phyloP scores from a whole-genome alignment of 2,113 vertebrate species.

The Ondatra zibethicus region DNA sequence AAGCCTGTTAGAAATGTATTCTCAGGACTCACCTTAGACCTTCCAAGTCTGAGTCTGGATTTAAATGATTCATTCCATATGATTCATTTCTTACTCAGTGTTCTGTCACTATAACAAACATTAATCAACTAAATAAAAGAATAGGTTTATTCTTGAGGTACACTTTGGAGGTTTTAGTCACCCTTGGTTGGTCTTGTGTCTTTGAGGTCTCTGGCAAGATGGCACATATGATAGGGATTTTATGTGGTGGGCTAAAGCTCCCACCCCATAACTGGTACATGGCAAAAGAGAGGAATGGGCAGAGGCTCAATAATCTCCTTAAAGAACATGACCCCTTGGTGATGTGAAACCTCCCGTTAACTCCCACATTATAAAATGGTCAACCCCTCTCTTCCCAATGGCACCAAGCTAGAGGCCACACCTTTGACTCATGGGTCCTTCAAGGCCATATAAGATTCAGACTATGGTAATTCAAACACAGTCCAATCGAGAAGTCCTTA shows the following conservation, averaged over 20 bases:
- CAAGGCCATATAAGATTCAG: background rate
- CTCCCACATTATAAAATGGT: background rate
- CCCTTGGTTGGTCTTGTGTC: background rate
- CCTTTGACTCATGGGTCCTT: background rate
- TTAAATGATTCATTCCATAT: background rate
- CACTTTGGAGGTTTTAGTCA: background rate
- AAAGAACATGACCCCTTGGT: background rate
- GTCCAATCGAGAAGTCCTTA: background rate
- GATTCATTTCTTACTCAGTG: background rate
- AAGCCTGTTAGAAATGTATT: background rate
- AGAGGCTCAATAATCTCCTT: background rate
- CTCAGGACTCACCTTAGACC: background rate
- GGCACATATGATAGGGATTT: too few species aligned
- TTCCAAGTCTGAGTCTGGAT: slow-evolving; percentile 14
- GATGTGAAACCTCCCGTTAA: background rate
- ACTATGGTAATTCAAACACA: background rate
- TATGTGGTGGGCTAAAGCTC: background rate
- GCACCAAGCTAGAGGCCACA: background rate
- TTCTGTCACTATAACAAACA: background rate
- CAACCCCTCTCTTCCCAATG: background rate
- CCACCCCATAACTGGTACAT: too few species aligned
- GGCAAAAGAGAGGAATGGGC: background rate
- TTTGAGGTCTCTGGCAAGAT: background rate
- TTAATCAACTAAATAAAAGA: background rate
- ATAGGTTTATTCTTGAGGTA: background rate